Percentiles rank a stretch among this genome's conserved stretches.
Evolutionary conservation across 2,797 vertebrate genomes (phyloP).

Genomic region (Masticophis lateralis): DNA sequence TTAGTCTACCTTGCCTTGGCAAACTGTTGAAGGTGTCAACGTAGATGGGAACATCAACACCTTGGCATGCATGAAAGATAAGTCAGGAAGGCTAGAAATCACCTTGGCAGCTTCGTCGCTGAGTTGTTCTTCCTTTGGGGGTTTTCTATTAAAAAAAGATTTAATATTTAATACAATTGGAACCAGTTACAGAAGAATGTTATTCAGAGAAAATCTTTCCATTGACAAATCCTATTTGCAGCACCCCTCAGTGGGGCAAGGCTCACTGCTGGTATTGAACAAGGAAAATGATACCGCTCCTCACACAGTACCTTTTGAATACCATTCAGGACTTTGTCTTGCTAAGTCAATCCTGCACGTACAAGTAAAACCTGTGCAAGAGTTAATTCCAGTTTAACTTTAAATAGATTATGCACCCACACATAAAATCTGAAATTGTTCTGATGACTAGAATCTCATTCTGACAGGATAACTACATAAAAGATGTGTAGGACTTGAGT

Average conservation of each 20-base stretch:
- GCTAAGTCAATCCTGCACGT: neutral
- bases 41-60: constrained; percentile 90
- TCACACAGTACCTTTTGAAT: neutral
- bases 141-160: constrained; percentile 73
- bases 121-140: constrained; percentile 78
- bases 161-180: neutral
- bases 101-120: constrained; percentile 82
- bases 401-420: neutral
- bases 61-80: constrained; percentile 90
- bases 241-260: neutral
- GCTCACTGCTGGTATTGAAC: constrained; percentile 24
- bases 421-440: neutral
- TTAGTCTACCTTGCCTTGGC: constrained; percentile 70
- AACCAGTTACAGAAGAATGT: constrained; percentile 21
- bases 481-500: neutral
- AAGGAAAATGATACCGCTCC: neutral
- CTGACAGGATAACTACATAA: neutral
- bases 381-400: neutral
- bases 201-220: constrained; percentile 1
- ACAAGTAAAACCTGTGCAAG: neutral
- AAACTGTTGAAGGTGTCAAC: constrained; percentile 77
- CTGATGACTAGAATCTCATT: neutral
- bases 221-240: constrained; percentile 36
- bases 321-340: neutral
- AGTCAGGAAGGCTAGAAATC: constrained; percentile 81